Conservation (phyloP, 2,888 invertebrate genomes). For the Eilema depressum region DNA sequence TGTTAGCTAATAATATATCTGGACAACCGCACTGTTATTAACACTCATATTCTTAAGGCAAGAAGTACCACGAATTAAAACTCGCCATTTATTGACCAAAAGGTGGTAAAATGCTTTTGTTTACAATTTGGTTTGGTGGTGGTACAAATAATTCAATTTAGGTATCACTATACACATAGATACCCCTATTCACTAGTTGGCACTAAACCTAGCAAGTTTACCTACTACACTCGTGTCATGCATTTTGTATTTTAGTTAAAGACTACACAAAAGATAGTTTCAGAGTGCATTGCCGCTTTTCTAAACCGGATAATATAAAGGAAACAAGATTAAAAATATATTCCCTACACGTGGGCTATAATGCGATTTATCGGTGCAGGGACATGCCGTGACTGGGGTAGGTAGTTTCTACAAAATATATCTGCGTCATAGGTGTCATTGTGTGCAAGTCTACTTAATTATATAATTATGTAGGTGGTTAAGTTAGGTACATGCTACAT, state of each 20-base stretch:
- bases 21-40: background rate
- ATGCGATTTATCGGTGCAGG: conserved; percentile 84
- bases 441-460: conserved; percentile 41
- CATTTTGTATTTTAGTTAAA: conserved; percentile 21
- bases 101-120: too few species aligned
- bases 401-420: conserved; percentile 69
- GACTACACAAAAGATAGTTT: conserved; percentile 44
- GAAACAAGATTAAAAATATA: conserved; percentile 86
- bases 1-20: conserved; percentile 19
- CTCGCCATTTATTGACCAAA: background rate
- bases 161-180: background rate
- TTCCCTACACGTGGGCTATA: conserved; percentile 84
- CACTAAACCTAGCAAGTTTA: background rate
- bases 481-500: background rate
- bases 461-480: too few species aligned
- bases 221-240: background rate
- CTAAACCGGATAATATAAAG: conserved; percentile 80
- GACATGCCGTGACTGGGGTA: conserved; percentile 80
- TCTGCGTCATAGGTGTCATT: conserved; percentile 62
- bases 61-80: background rate
- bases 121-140: too few species aligned
- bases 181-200: background rate
- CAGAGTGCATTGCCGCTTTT: conserved; percentile 63
- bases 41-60: background rate
- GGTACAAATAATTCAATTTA: too few species aligned